These are phyloP conservation scores for Enhydra lutris DNA, from an alignment of 2,113 vertebrate species.

Conservation along the genomic window DNA sequence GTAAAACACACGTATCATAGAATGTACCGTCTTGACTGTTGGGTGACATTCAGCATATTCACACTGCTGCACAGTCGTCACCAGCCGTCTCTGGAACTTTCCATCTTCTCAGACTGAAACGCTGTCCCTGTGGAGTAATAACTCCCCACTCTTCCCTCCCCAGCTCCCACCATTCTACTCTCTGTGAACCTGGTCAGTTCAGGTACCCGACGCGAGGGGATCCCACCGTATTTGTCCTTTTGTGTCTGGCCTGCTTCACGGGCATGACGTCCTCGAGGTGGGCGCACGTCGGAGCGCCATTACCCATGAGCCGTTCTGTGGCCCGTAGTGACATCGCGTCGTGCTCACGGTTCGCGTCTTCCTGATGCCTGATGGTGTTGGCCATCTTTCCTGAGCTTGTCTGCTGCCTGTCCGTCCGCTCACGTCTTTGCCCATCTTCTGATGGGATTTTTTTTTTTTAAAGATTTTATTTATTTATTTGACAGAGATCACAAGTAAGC, in stretches of 20 bases:
- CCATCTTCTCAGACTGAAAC: neutral
- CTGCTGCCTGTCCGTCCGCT: neutral
- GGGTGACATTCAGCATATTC: accelerated
- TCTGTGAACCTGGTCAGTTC: neutral
- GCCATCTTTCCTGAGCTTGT: neutral
- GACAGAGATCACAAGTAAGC: too few species aligned
- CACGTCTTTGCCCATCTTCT: neutral
- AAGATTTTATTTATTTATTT: too few species aligned
- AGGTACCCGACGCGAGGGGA: accelerated
- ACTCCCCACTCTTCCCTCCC: accelerated
- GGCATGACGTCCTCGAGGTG: accelerated
- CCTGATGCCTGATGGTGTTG: neutral
- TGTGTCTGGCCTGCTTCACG: neutral
- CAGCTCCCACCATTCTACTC: accelerated
- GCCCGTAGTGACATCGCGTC: accelerated
- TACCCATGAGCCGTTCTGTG: neutral
- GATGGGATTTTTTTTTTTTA: neutral
- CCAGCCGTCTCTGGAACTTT: neutral
- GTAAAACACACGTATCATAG: neutral
- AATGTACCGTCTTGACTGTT: neutral
- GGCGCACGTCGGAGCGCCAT: accelerated
- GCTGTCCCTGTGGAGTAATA: neutral
- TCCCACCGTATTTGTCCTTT: accelerated
- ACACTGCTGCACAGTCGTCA: accelerated
- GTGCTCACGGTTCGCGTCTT: neutral